phyloP scores from a whole-genome alignment of 2,113 vertebrate species.

The Chaenocephalus aceratus region DNA sequence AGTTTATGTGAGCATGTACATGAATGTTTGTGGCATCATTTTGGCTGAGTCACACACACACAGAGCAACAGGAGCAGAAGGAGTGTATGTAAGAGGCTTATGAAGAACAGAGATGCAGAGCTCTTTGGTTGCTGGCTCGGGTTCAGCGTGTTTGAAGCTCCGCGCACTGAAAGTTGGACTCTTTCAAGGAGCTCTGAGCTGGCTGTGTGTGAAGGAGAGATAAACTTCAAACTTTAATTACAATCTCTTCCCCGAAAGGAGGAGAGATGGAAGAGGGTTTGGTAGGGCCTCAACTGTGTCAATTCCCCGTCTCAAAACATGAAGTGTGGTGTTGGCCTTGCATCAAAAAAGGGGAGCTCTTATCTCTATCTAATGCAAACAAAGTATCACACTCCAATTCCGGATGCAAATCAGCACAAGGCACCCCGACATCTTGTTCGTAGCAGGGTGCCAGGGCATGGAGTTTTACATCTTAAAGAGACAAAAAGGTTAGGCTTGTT shows the following conservation, averaged over 20 bases:
- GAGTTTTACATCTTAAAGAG: slow-evolving; percentile 14
- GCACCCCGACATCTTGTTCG: no score
- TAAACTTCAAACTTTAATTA: slow-evolving; percentile 88
- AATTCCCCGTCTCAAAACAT: slow-evolving; percentile 53
- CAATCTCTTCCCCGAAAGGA: slow-evolving; percentile 80
- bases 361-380: slow-evolving; percentile 26
- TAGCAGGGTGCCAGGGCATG: neutral
- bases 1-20: slow-evolving; percentile 18
- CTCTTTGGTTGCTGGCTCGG: slow-evolving; percentile 66
- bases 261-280: slow-evolving; percentile 33
- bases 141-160: slow-evolving; percentile 70
- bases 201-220: slow-evolving; percentile 86
- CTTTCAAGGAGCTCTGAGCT: slow-evolving; percentile 88
- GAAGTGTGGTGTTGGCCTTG: slow-evolving; percentile 42
- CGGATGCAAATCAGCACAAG: slow-evolving; percentile 48
- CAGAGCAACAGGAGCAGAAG: slow-evolving; percentile 39
- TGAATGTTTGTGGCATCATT: slow-evolving; percentile 37
- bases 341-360: neutral
- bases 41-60: slow-evolving; percentile 53
- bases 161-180: slow-evolving; percentile 68
- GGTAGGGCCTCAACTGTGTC: slow-evolving; percentile 16
- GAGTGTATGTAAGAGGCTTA: slow-evolving; percentile 82
- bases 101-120: slow-evolving; percentile 65
- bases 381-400: slow-evolving; percentile 27
- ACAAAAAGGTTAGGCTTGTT: neutral